Conservation (phyloP, 2,113 vertebrate species). For the Trochalopteron elliotii region DNA sequence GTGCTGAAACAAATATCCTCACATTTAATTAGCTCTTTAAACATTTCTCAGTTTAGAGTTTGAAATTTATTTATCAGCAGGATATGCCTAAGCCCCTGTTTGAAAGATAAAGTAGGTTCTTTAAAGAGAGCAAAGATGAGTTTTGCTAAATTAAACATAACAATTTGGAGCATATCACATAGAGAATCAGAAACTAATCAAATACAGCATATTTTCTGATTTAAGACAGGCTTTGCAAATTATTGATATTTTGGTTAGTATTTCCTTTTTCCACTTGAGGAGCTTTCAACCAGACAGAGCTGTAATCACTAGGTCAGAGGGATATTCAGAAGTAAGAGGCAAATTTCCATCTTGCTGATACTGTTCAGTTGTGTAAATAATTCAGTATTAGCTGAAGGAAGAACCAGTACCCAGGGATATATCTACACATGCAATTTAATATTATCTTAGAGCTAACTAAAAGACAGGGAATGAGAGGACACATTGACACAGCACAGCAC, state of each 20-base stretch:
- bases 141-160: constrained; percentile 33
- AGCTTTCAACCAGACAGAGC: neutral
- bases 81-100: neutral
- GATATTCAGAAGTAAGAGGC: neutral
- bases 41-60: neutral
- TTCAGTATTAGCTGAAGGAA: constrained; percentile 13
- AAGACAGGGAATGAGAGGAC: neutral
- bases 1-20: constrained; percentile 83
- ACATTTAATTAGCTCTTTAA: constrained; percentile 59
- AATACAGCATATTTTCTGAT: neutral
- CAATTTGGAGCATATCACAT: neutral
- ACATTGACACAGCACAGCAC: neutral
- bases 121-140: neutral
- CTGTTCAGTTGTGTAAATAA: constrained; percentile 32
- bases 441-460: neutral
- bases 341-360: neutral
- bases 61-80: constrained; percentile 14
- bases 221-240: neutral
- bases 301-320: neutral
- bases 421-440: neutral
- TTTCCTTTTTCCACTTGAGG: neutral
- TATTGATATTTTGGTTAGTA: constrained; percentile 2
- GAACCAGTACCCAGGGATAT: neutral
- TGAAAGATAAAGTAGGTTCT: neutral
- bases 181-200: constrained; percentile 12